Evolutionary conservation across 2,888 invertebrate genomes (phyloP).

Genomic region (Deilephila porcellus): DNA sequence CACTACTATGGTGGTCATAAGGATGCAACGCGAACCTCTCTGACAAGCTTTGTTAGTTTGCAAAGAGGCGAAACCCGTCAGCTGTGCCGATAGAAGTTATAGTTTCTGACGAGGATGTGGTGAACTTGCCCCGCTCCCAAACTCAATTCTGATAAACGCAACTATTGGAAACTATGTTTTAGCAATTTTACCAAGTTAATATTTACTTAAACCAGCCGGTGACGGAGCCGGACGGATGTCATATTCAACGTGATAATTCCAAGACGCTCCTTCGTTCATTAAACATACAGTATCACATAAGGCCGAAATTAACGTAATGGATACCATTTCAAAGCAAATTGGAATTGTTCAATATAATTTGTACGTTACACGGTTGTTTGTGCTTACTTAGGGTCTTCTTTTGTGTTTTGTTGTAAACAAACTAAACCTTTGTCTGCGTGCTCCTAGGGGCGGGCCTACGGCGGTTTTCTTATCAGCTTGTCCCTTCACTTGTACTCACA

Average conservation of each 20-base stretch:
- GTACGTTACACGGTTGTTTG: constrained; percentile 66
- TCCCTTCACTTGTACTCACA: constrained; percentile 48
- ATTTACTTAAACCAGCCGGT: background rate
- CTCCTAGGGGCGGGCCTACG: constrained; percentile 55
- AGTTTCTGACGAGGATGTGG: constrained; percentile 45
- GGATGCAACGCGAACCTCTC: constrained; percentile 38
- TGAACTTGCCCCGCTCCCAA: constrained; percentile 33
- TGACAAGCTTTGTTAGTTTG: constrained; percentile 51
- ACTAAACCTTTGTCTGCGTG: constrained; percentile 70
- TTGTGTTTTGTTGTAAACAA: constrained; percentile 72
- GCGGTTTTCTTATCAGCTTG: constrained; percentile 70
- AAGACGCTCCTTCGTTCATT: background rate
- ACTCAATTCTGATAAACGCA: constrained; percentile 23
- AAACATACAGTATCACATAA: constrained; percentile 36
- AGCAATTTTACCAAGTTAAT: constrained; percentile 21
- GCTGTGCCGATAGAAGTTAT: constrained; percentile 55
- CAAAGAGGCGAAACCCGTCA: constrained; percentile 54
- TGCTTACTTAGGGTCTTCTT: constrained; percentile 69
- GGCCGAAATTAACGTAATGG: constrained; percentile 51
- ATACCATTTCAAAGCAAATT: constrained; percentile 60
- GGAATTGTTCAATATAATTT: constrained; percentile 63
- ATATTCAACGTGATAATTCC: background rate
- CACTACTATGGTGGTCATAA: constrained; percentile 14
- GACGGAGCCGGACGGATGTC: background rate
- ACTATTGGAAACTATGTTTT: constrained; percentile 23